Evolutionary conservation across 1,140 invertebrate species (phyloP), one percentile per base, ranked within the genome.

Genomic region (Lasaia peninsularis): DNA sequence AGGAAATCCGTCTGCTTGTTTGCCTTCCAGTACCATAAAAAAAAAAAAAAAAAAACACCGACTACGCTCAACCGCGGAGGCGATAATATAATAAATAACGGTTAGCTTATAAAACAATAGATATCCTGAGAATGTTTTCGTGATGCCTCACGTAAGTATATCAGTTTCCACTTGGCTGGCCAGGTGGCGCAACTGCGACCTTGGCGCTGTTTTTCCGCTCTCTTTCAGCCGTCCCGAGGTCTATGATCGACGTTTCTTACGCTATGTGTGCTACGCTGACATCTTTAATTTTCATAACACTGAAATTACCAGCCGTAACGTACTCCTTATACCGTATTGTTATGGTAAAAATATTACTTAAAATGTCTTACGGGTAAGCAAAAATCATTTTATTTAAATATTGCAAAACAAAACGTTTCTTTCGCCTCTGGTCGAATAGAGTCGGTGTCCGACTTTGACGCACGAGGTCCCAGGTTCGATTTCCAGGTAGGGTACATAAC

Each of bases 181-280:
- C 67, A 69, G 60, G 71, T 80, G 80, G 72, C 71, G 79, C 80
- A 86, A 88, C 68, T 24, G 48, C 73, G 77, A 86, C 85, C 85
- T 88, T 88, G 85, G 63, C 78, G 80, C 65, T 40, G 67, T 81
- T 86, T 85, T 88, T 86, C 79, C 85, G 85, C 85, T 88, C 85
- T 88, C 85, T 88, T 88, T 88, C 77, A 79, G 77, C 53, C 67
- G 69, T 61, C 55, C 65, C 75, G 76, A 79, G 73, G 74, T 75
- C 74, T 71, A 62, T 56, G 63, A 65, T 73, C 69, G 71, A 75
- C 73, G 80, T 67, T 55, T 73, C 69, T 56, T 50, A 60, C 57
- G 56, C 40, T 20, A 48, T 48, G 40, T 48, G 18, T 48, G 18
- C 40, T 59, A 62, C 62, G 60, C 60, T 70, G 60, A 70, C 75